Conservation (phyloP, 2,113 vertebrate species). For the Andinoacara biseriatus region DNA sequence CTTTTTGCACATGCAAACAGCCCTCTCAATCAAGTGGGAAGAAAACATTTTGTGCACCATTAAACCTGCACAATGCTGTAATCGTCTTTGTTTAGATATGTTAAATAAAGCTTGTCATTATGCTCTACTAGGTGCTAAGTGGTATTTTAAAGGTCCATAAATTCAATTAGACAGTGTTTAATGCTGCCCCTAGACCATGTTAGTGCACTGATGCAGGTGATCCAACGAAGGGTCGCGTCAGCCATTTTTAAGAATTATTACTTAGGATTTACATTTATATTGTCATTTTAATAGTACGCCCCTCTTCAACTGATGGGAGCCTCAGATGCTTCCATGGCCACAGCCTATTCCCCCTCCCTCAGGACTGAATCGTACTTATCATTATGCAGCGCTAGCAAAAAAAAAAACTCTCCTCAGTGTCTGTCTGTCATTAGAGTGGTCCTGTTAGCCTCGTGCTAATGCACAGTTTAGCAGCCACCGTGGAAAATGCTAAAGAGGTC, state of each 20-base stretch:
- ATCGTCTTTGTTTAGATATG: conserved; percentile 81
- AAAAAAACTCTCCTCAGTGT: conserved; percentile 57
- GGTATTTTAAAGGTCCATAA: conserved; percentile 84
- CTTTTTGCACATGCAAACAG: conserved; percentile 58
- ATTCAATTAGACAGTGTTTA: conserved; percentile 84
- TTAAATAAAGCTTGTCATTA: conserved; percentile 85
- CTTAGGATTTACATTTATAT: conserved; percentile 88
- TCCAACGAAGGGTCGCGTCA: conserved; percentile 52
- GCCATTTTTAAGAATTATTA: conserved; percentile 83
- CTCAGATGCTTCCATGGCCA: conserved; percentile 86
- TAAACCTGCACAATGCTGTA: conserved; percentile 72
- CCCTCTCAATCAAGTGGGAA: conserved; percentile 57
- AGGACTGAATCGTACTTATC: conserved; percentile 81
- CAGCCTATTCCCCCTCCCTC: conserved; percentile 82
- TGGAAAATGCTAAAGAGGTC: conserved; percentile 86
- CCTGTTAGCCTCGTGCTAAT: conserved; percentile 83
- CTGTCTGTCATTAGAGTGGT: conserved; percentile 76
- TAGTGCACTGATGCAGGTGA: conserved; percentile 67
- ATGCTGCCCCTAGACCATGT: conserved; percentile 67
- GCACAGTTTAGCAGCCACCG: conserved; percentile 86
- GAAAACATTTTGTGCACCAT: conserved; percentile 74
- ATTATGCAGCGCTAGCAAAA: conserved; percentile 79
- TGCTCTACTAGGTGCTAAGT: conserved; percentile 77
- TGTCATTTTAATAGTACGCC: conserved; percentile 84
- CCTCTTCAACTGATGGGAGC: conserved; percentile 74